Evolutionary conservation across 2,888 invertebrate species (phyloP).

Genomic region (Macrophya annulata): DNA sequence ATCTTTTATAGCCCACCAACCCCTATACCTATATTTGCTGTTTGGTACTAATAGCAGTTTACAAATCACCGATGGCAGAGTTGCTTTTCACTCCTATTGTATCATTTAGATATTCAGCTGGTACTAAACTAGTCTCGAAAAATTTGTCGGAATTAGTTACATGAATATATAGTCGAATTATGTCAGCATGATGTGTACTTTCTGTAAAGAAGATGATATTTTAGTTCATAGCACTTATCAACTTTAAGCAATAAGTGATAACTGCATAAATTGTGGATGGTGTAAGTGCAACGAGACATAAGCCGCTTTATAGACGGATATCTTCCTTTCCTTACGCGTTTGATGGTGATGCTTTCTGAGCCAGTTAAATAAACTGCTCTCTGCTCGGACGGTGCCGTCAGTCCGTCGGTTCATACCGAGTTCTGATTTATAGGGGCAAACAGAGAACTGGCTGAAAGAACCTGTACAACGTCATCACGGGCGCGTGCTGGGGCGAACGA

Average conservation of each 20-base stretch:
- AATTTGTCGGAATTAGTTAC: background rate
- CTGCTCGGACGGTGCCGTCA: conserved; percentile 12
- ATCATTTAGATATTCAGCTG: background rate
- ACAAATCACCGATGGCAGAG: background rate
- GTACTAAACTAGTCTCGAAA: background rate
- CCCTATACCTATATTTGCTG: background rate
- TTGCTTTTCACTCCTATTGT: background rate
- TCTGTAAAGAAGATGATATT: background rate
- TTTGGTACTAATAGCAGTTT: background rate
- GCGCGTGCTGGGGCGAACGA: conserved; percentile 45
- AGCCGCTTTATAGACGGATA: conserved; percentile 30
- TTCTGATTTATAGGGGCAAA: conserved; percentile 55
- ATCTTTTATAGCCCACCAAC: background rate
- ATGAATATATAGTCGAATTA: background rate
- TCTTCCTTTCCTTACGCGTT: conserved; percentile 15
- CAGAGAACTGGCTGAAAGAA: conserved; percentile 53
- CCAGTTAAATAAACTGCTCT: conserved; percentile 41
- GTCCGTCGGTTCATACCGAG: conserved; percentile 39
- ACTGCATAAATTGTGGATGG: background rate
- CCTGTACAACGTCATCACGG: conserved; percentile 55
- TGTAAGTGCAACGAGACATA: background rate
- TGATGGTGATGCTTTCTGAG: conserved; percentile 8
- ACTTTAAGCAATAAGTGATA: background rate
- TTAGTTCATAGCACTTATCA: background rate
- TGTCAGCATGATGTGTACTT: background rate